Evolutionary conservation across 2,113 vertebrate species (phyloP).

Genomic region (Callopanchax toddi): DNA sequence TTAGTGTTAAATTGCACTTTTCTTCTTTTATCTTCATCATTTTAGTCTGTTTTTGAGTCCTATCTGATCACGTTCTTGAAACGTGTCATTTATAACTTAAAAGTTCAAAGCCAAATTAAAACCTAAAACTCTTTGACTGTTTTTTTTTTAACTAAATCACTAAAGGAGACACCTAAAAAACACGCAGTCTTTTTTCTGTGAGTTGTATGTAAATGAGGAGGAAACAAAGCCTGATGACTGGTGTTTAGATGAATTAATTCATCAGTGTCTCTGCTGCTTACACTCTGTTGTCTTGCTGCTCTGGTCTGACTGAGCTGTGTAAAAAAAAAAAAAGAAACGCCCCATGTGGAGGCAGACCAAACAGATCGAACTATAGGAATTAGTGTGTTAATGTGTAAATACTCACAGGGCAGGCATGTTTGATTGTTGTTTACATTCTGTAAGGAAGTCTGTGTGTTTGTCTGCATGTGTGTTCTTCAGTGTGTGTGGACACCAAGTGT

Average conservation of each 20-base stretch:
- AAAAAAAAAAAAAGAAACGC: too few relatives aligned
- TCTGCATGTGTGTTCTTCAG: slow-evolving; percentile 22
- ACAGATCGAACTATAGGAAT: slow-evolving; percentile 19
- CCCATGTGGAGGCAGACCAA: neutral
- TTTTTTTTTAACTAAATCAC: neutral
- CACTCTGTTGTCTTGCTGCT: slow-evolving; percentile 44
- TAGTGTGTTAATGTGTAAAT: slow-evolving; percentile 18
- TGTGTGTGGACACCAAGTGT: slow-evolving; percentile 34
- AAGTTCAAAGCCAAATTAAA: too few relatives aligned
- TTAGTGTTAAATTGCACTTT: neutral
- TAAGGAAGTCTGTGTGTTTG: neutral
- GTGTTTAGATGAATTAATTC: slow-evolving; percentile 60
- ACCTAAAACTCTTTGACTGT: too few relatives aligned
- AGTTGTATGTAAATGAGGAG: too few relatives aligned
- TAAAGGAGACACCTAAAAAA: neutral
- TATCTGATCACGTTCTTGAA: neutral
- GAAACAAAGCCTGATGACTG: neutral
- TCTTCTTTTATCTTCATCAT: too few relatives aligned
- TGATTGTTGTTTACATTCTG: slow-evolving; percentile 20
- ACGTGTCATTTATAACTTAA: neutral
- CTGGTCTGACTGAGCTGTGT: slow-evolving; percentile 25
- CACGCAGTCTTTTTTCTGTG: too few relatives aligned
- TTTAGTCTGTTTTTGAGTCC: neutral
- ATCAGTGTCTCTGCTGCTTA: slow-evolving; percentile 36
- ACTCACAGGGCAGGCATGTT: slow-evolving; percentile 1